Base-by-base conservation (phyloP, 2,113 vertebrate genomes). In the Leptocoma aspasia region DNA sequence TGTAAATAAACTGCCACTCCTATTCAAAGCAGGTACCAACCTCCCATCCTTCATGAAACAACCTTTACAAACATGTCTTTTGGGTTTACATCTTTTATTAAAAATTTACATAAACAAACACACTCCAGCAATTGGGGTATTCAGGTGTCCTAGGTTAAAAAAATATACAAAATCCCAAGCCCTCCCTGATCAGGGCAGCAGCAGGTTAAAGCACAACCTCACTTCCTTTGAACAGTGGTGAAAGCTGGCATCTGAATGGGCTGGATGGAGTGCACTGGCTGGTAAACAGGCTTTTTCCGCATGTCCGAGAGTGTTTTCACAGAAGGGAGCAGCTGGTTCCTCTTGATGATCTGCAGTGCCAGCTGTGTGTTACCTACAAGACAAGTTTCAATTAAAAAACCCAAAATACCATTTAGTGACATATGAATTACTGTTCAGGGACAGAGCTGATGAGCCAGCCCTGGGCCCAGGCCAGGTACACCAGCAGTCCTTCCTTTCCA, bases 291-390 rank as follows among this genome's bases (percentile, higher is more conserved):
- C 92, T 99, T 99, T 97, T 99, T 99, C 80, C 98, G 96, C 69
- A 98, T 96, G 71, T 99, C 99, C 0, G 98, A 98, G 83, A 98
- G 98, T 8, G 98, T 98, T 91, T 98, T 98, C 69, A 98, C 91
- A 2, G 98, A 96, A 14, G 99, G 99, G 54, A 99, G 98, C 64
- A 99, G 98, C 97, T 99, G 99, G 95, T 99, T 99, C 93, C 99
- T 97, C 97, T 99, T 99, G 98, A 99, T 99, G 97, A 99, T 99
- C 98, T 99, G 99, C 93, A 99, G 96, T n/a, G 99, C 99, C 96
- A 99, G 98, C 96, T 99, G 99, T 0, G 99, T 99, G 95, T 99
- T 99, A 91, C 99, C 99, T 99, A 90, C 31, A 90, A 91, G 76
- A 96, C 33, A 95, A 59, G 14, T 68, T 75, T 27, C 3, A 2